phyloP scores from a whole-genome alignment of 2,888 invertebrate genomes.

The Yponomeuta sedellus region DNA sequence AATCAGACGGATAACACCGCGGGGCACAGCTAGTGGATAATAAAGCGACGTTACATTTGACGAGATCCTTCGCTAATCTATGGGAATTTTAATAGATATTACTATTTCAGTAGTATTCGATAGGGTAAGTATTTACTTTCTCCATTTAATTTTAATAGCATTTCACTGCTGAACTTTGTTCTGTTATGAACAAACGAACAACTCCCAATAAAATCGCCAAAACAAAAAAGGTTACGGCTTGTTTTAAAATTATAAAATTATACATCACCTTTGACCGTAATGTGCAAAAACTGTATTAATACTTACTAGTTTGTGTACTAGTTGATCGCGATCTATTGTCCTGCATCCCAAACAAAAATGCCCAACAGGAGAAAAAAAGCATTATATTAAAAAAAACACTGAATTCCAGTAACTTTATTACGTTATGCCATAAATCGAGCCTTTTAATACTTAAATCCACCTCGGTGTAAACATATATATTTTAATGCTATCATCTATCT shows the following conservation, averaged over 20 bases:
- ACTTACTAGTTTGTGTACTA: too few species aligned
- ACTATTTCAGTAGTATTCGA: not conserved
- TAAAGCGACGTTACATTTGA: not conserved
- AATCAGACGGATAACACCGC: too few species aligned
- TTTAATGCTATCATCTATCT: too few species aligned
- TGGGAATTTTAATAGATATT: not conserved
- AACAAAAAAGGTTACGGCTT: not conserved
- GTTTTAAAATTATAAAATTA: too few species aligned
- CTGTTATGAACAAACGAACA: not conserved
- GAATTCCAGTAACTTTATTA: not conserved
- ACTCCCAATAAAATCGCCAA: too few species aligned
- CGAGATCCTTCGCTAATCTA: not conserved
- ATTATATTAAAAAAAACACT: not conserved
- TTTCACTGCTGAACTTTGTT: not conserved
- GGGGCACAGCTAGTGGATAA: not conserved
- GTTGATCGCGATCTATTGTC: too few species aligned
- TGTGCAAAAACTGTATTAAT: too few species aligned
- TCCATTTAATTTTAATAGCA: too few species aligned
- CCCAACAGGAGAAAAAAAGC: not conserved
- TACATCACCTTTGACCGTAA: too few species aligned
- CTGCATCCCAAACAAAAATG: too few species aligned
- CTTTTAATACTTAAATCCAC: not conserved
- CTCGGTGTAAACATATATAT: not conserved
- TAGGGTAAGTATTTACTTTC: too few species aligned
- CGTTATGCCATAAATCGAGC: not conserved